Conservation (phyloP, 2,888 invertebrate species). For the Hirtodrosophila duncani region DNA sequence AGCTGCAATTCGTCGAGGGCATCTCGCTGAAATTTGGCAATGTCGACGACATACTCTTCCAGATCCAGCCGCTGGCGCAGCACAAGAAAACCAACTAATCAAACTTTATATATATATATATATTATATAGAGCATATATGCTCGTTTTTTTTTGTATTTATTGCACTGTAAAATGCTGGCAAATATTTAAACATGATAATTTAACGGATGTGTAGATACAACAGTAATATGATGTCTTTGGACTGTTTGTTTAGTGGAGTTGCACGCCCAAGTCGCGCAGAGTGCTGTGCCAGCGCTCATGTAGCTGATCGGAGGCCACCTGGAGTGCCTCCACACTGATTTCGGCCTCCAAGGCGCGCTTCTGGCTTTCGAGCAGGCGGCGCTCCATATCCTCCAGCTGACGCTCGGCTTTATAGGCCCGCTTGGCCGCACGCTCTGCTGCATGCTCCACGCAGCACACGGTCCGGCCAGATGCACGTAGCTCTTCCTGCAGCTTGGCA, state of each 20-base stretch:
- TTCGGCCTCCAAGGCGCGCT: conserved; percentile 20
- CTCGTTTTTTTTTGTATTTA: not conserved
- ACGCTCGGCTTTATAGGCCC: conserved; percentile 1
- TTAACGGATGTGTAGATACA: too few species aligned
- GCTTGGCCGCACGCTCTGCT: conserved; percentile 9
- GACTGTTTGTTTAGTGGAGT: not conserved
- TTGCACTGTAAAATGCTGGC: not conserved
- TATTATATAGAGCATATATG: not conserved
- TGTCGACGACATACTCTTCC: conserved; percentile 59
- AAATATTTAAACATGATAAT: too few species aligned
- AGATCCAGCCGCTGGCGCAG: conserved; percentile 36
- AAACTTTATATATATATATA: conserved; percentile 6
- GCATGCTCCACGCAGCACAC: conserved; percentile 19
- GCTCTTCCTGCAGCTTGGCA: conserved; percentile 14
- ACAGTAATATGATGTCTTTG: too few species aligned
- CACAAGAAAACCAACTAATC: conserved; percentile 1
- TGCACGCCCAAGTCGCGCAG: conserved; percentile 1
- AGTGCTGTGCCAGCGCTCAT: conserved; percentile 3
- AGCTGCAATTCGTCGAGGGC: conserved; percentile 72
- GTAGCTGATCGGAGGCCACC: conserved; percentile 1
- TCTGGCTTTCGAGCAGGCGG: conserved; percentile 18
- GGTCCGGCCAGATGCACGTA: conserved; percentile 14
- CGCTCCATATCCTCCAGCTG: conserved; percentile 9
- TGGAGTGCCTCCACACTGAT: conserved; percentile 19
- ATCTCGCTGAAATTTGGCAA: conserved; percentile 75